These are phyloP conservation scores for Maccullochella peelii DNA, from an alignment of 2,113 vertebrate species.

Conservation along the genomic window DNA sequence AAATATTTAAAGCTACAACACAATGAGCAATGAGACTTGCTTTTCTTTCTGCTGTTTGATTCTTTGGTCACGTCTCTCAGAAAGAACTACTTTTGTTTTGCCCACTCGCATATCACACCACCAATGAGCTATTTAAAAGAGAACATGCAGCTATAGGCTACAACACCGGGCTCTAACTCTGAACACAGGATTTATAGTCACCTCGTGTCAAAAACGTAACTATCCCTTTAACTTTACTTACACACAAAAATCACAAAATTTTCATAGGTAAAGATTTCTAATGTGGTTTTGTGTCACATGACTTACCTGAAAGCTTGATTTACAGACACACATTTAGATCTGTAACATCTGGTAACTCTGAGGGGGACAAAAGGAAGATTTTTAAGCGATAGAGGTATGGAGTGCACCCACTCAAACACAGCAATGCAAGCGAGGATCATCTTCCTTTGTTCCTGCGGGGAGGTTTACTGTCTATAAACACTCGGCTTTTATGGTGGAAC, in stretches of 20 bases:
- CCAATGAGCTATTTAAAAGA: not conserved
- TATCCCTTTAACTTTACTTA: not conserved
- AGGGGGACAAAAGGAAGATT: not conserved
- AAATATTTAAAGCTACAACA: not conserved
- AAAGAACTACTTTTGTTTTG: not conserved
- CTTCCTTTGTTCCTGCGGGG: slow-evolving; percentile 70
- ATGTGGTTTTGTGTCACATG: slow-evolving; percentile 19
- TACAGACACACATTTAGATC: slow-evolving; percentile 4
- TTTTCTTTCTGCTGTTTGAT: not conserved
- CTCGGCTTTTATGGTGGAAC: slow-evolving; percentile 74
- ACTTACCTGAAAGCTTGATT: slow-evolving; percentile 28
- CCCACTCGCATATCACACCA: not conserved
- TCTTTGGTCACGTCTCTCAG: not conserved
- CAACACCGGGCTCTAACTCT: not conserved
- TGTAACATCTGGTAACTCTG: slow-evolving; percentile 32
- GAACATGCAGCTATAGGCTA: not conserved
- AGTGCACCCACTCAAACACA: slow-evolving; percentile 54
- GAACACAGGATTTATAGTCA: not conserved
- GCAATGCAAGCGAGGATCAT: slow-evolving; percentile 57
- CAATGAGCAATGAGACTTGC: no score
- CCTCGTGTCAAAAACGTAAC: not conserved
- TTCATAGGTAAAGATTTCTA: not conserved
- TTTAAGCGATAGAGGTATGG: slow-evolving; percentile 11
- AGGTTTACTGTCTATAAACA: slow-evolving; percentile 79
- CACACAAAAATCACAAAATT: not conserved